Base-by-base conservation (phyloP, 2,888 invertebrate species). In the Coelopa pilipes region DNA sequence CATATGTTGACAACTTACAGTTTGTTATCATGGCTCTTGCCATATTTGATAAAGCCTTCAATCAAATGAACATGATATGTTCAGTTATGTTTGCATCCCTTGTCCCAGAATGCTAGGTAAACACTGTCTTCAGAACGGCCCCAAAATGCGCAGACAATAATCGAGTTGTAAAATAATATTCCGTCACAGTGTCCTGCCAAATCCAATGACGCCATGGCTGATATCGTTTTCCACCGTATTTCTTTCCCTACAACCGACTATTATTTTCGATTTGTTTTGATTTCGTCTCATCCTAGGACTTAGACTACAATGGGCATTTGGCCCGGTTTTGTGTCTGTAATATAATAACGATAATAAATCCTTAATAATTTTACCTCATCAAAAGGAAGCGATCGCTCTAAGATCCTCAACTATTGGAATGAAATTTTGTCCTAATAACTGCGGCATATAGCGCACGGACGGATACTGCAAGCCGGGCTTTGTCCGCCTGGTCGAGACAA, bases 341-440 rank as follows among this genome's bases (percentile, higher is more conserved):
- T 87, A 86, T 84, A 84, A 87, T 86, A 87, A 87, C 87, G 83
- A 85, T 85, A 85, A 86, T 86, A 87, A 86, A 84, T 86, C 85
- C 86, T 82, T 87, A 86, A 86, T 86, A 86, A 85, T 84, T 85
- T 85, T 79, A 80, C 74, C 77, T 82, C 85, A 84, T 87, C 86
- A 86, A 84, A 85, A 79, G 81, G 79, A 77, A 81, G 85, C 84
- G 84, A 79, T 70, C 46, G 45, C n/a, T 9, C 7, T 34, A 15
- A 13, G 53, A 15, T 24, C 49, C 53, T 78, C 78, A 80, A 78
- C 84, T 80, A 84, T 82, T 82, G 81, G 81, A 79, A 83, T 84
- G 84, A 83, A 84, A 85, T 85, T 80, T 76, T 78, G 79, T 83
- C 82, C 82, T 83, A 84, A 85, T 84, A 82, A 76, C 72, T 76